Conservation (phyloP, 2,888 invertebrate genomes). For the Nemapogon koenigi region DNA sequence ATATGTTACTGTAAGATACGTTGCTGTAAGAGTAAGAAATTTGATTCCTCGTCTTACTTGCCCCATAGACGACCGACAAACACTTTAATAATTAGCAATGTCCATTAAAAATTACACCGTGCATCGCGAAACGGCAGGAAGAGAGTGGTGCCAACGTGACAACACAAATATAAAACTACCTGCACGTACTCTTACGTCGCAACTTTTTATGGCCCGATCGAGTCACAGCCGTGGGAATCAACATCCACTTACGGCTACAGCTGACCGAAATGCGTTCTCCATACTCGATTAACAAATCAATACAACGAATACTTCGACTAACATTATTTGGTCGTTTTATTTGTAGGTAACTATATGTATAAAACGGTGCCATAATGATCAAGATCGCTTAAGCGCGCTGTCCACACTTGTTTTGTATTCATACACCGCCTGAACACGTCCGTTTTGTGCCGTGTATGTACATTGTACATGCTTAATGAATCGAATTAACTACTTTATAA, state of each 20-base stretch:
- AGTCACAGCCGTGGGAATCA: slow-evolving; percentile 61
- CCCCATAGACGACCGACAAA: no score
- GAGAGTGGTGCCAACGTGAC: no score
- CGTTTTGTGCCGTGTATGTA: slow-evolving; percentile 20
- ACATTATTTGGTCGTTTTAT: slow-evolving; percentile 36
- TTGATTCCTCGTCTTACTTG: no score
- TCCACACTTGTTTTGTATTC: slow-evolving; percentile 37
- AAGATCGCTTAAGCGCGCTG: slow-evolving; percentile 26
- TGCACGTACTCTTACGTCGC: slow-evolving; percentile 49
- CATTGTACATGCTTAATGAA: background rate
- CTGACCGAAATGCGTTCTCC: slow-evolving; percentile 64
- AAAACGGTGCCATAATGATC: slow-evolving; percentile 23
- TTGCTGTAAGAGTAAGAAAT: no score
- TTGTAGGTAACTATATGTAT: slow-evolving; percentile 20
- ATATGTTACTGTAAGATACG: no score
- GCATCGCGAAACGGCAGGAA: no score
- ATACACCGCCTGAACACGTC: slow-evolving; percentile 35
- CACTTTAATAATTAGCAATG: no score
- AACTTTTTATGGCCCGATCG: slow-evolving; percentile 56
- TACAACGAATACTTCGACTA: slow-evolving; percentile 39
- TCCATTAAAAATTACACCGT: no score
- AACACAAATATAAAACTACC: no score
- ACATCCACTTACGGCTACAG: slow-evolving; percentile 57
- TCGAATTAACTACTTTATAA: slow-evolving; percentile 18
- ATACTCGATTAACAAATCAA: slow-evolving; percentile 62